Evolutionary conservation across 2,113 vertebrate genomes (phyloP), one percentile per base, ranked within the genome.

Genomic region (Poicephalus gulielmi): DNA sequence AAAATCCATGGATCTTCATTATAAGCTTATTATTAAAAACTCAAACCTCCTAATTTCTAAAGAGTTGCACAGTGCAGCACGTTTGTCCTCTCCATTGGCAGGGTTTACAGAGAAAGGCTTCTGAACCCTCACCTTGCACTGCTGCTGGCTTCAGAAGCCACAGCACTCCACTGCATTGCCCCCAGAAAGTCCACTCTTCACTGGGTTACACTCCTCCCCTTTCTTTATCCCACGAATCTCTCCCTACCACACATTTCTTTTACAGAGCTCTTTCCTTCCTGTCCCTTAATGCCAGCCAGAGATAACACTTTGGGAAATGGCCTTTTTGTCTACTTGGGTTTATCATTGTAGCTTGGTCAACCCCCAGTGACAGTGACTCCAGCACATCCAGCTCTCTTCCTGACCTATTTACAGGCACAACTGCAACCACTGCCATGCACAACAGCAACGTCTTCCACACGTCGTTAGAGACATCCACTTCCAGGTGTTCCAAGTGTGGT

Each of bases 101-200:
- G 35, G 27, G 33, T 27, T 49, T 6, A 59, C 39, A 24, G 16
- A 33, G 16, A 41, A 55, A 74, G 16, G 41, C 11, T 63, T 16
- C 44, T 12, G 12, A 83, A 57, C 7, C 44, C 86, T 7, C 7
- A 27, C 14, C 37, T 37, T 0, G 0, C 5, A 1, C 24, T 16
- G 23, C 57, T 50, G 55, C 67, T 27, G 33, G 43, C 17, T 43
- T 8, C 7, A 28, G 5, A 53, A 64, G 31, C 55, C 79, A 9
- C 7, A 33, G 35, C 46, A 30, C 14, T 7, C 60, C 52, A 23
- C 1, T 1, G 3, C 2, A 14, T 30, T 25, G 46, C 16, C 37
- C 67, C 33, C 19, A 3, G 15, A 24, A 52, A 3, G 2, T 1
- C 13, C 6, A 0, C 0, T 13, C 46, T 19, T 28, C 2, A 1